Base-by-base conservation (phyloP, 2,113 vertebrate species). In the Malurus cyaneus region DNA sequence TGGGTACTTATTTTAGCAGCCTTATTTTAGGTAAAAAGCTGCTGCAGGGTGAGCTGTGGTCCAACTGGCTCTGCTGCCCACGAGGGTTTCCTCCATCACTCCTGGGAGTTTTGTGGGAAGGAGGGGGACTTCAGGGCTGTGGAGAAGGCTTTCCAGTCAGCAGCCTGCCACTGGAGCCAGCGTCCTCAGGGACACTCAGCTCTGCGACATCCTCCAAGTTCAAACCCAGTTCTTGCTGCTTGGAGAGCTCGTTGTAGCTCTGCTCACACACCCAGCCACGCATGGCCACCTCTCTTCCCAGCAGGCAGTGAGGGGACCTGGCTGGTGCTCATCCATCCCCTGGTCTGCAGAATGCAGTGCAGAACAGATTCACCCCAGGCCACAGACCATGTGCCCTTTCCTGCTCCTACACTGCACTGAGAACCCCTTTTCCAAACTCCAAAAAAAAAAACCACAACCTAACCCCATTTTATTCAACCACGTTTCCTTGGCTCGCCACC, bases 21-120 rank as follows among this genome's bases (percentile, higher is more conserved):
- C 26, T 90, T 74, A 74, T 91, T 91, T 91, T 49, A 89, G 69
- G 78, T 59, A 77, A 86, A 91, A 86, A 94, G 60, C 65, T 86
- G 66, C 92, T 72, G 71, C 66, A 50, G 70, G 42, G 44, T 89
- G 59, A 93, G 72, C 72, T 67, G 49, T 56, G 69, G 88, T 56
- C 83, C 3, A 8, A 44, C 76, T 66, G 71, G 47, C 71, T 93
- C 62, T 7, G 18, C 71, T 76, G 91, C 84, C 86, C 20, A 4
- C 0, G 5, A 46, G 34, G 25, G 44, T 80, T 64, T 84, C 26
- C 53, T 93, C 54, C 0, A 3, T 28, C 0, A 0, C 31, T 87
- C 78, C 65, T 4, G 4, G 70, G 56, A 81, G 70, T 29, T 79
- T 93, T 82, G 24, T 71, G 65, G 66, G 47, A 66, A 61, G 57